Percentiles rank a stretch among this genome's conserved stretches.
Conservation (phyloP, 2,888 invertebrate genomes). For the Drosophila colorata region DNA sequence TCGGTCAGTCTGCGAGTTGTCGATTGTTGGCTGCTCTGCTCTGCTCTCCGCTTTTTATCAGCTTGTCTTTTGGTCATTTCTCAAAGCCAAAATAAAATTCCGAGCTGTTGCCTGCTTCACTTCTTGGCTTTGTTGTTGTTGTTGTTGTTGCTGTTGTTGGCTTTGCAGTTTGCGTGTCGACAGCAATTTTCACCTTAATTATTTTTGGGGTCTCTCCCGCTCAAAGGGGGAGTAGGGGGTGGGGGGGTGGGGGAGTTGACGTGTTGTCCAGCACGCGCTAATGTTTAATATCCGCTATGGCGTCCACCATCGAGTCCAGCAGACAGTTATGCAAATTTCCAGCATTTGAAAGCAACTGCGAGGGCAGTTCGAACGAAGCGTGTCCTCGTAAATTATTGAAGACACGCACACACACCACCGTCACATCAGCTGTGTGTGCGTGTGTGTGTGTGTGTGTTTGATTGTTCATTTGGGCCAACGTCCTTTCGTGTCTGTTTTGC, state of each 20-base stretch:
- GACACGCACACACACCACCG: constrained; percentile 36
- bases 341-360: constrained; percentile 42
- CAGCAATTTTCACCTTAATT: constrained; percentile 81
- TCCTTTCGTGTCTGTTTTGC: constrained; percentile 68
- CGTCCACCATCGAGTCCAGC: constrained; percentile 22
- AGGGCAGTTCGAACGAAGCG: constrained; percentile 62
- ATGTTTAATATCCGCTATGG: constrained; percentile 76
- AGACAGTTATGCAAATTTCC: constrained; percentile 83
- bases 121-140: constrained; percentile 7
- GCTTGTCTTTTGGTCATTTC: constrained; percentile 67
- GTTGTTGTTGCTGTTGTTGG: constrained; percentile 4
- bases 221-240: neutral
- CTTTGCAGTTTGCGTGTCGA: constrained; percentile 69
- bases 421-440: constrained; percentile 14
- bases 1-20: constrained; percentile 30
- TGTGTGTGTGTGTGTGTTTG: constrained; percentile 42
- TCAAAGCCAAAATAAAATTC: constrained; percentile 50
- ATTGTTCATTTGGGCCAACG: constrained; percentile 77
- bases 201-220: constrained; percentile 57
- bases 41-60: constrained; percentile 49
- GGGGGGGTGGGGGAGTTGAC: constrained; percentile 18
- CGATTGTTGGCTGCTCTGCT: constrained; percentile 2
- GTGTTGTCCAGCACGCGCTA: constrained; percentile 77
- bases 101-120: constrained; percentile 15
- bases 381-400: constrained; percentile 76